A percentile compares a stretch with the other conserved stretches of the same genome.
Conservation (phyloP, 2,113 vertebrate genomes). For the Taxidea taxus region DNA sequence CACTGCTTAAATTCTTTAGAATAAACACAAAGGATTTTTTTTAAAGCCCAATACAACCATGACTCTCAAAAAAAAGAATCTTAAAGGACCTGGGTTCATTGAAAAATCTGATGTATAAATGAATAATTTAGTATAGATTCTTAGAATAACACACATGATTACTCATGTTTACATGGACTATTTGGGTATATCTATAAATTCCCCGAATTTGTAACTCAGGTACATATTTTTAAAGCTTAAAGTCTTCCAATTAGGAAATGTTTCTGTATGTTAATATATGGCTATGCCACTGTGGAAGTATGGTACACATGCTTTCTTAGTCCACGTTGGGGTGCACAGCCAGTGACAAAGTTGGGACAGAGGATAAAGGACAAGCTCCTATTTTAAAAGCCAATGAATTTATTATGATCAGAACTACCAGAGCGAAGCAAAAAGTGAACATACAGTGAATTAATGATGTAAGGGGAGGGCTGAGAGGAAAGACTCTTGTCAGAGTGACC, state of each 20-base stretch:
- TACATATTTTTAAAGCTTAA: neutral
- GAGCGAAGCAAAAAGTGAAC: neutral
- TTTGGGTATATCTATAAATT: neutral
- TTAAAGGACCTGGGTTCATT: neutral
- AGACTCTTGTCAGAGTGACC: neutral
- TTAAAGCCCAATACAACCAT: neutral
- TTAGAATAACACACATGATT: neutral
- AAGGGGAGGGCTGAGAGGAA: neutral
- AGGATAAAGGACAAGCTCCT: neutral
- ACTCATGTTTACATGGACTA: neutral
- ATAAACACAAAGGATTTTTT: neutral
- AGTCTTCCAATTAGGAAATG: neutral
- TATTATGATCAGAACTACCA: neutral
- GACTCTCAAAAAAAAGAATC: neutral
- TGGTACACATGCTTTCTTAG: neutral
- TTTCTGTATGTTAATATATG: neutral
- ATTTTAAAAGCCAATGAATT: slow-evolving; percentile 17
- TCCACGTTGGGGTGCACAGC: neutral
- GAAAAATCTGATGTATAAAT: neutral
- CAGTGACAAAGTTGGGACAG: neutral
- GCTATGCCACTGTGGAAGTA: neutral
- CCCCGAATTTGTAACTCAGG: neutral
- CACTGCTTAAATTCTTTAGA: slow-evolving; percentile 4
- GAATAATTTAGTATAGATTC: slow-evolving; percentile 22
- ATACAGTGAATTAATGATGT: slow-evolving; percentile 28